Conservation (phyloP, 2,888 invertebrate species). For the Pherbina coryleti region DNA sequence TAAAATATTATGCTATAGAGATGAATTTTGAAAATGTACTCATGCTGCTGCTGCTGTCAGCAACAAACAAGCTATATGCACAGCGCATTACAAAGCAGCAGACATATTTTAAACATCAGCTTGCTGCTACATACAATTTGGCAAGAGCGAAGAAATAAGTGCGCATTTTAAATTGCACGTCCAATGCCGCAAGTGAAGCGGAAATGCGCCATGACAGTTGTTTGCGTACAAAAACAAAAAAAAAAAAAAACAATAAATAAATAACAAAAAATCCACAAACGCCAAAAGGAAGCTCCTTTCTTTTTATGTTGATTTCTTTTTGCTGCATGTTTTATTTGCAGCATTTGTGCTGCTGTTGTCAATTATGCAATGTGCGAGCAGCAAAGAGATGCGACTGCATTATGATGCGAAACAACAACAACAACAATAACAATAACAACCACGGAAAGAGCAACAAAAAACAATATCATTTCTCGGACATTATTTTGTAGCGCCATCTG, state of each 20-base stretch:
- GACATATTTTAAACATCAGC: no score
- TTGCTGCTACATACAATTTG: no score
- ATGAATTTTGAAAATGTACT: no score
- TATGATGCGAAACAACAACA: no score
- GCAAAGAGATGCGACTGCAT: no score
- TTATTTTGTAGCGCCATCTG: not conserved
- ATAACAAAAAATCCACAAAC: not conserved
- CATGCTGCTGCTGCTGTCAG: no score
- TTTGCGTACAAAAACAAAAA: not conserved
- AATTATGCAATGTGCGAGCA: not conserved
- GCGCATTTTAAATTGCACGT: constrained; percentile 1
- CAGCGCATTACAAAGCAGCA: no score
- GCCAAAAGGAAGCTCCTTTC: constrained; percentile 3
- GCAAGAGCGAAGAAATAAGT: no score
- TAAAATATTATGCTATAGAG: no score
- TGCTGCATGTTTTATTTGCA: not conserved
- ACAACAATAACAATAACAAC: no score
- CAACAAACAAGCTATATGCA: no score
- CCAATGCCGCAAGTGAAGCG: constrained; percentile 9
- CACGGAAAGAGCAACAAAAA: no score
- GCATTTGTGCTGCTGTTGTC: not conserved
- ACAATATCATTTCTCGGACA: not conserved
- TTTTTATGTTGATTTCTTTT: not conserved
- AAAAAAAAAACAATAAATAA: not conserved
- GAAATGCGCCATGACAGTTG: constrained; percentile 26